Evolutionary conservation across 1,140 invertebrate species (phyloP).

Genomic region (Lutraria rhynchaena): DNA sequence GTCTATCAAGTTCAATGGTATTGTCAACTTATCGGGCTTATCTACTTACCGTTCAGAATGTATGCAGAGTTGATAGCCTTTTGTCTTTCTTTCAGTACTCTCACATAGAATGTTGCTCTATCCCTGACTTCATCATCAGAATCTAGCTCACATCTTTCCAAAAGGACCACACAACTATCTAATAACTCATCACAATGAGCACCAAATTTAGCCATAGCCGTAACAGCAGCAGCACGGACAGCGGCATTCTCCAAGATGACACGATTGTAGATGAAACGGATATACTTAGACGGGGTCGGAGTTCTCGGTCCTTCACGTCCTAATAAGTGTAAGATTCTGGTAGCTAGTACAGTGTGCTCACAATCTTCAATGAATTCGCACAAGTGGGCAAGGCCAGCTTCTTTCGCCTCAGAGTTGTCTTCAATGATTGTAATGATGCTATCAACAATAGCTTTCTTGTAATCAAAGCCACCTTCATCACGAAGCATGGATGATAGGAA

Average conservation of each 20-base stretch:
- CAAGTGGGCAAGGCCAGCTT: slow-evolving; percentile 96
- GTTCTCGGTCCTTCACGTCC: slow-evolving; percentile 98
- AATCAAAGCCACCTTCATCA: slow-evolving; percentile 98
- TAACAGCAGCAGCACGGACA: slow-evolving; percentile 97
- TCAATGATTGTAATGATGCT: slow-evolving; percentile 99
- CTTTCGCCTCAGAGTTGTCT: slow-evolving; percentile 97
- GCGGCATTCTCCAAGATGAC: slow-evolving; percentile 98
- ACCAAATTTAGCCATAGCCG: slow-evolving; percentile 98
- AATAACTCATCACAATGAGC: slow-evolving; percentile 95
- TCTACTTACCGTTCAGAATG: slow-evolving; percentile 87
- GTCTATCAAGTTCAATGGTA: too few species aligned
- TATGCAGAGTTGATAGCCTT: slow-evolving; percentile 90
- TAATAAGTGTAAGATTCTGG: slow-evolving; percentile 97
- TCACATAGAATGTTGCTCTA: slow-evolving; percentile 97
- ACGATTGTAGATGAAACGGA: slow-evolving; percentile 99
- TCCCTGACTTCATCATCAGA: slow-evolving; percentile 99
- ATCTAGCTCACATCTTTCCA: slow-evolving; percentile 94
- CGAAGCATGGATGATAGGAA: slow-evolving; percentile 98
- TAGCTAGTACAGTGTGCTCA: slow-evolving; percentile 98
- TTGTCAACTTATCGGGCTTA: too few species aligned
- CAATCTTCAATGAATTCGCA: slow-evolving; percentile 99
- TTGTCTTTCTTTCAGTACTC: slow-evolving; percentile 89
- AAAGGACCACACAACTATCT: slow-evolving; percentile 90
- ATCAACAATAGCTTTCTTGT: slow-evolving; percentile 99
- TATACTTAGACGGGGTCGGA: slow-evolving; percentile 96